Evolutionary conservation across 2,888 invertebrate species (phyloP).

Genomic region (Limnephilus rhombicus): DNA sequence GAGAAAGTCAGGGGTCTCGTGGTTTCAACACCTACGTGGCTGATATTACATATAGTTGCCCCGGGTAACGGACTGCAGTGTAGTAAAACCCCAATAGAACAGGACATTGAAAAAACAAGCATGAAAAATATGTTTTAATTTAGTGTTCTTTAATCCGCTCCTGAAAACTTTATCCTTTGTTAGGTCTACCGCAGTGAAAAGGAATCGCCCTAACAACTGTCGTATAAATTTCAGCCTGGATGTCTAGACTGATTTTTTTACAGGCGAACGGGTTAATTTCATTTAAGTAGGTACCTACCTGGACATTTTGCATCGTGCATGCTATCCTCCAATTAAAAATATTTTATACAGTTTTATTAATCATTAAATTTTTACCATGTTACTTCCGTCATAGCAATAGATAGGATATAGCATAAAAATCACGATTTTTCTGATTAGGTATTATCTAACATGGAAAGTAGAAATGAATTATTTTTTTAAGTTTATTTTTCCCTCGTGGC

Average conservation of each 20-base stretch:
- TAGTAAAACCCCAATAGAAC: too few species aligned
- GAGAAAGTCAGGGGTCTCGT: neutral
- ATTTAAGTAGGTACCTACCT: neutral
- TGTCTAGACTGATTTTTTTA: conserved; percentile 42
- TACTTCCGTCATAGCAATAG: neutral
- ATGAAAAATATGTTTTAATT: neutral
- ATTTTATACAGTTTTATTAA: too few species aligned
- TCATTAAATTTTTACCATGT: neutral
- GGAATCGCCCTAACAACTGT: conserved; percentile 56
- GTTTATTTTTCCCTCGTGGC: neutral
- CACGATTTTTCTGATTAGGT: neutral
- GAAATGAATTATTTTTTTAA: neutral
- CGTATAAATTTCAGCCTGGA: conserved; percentile 51
- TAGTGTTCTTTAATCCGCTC: neutral
- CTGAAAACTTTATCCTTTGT: conserved; percentile 42
- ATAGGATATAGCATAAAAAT: neutral
- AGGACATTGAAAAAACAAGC: neutral
- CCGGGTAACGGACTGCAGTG: neutral
- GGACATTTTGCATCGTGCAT: neutral
- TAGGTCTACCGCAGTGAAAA: conserved; percentile 32
- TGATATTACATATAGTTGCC: neutral
- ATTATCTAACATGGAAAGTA: neutral
- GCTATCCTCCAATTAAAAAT: neutral
- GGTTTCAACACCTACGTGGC: neutral
- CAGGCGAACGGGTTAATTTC: neutral